Evolutionary conservation across 2,113 vertebrate genomes (phyloP).

Genomic region (Dendrocopos noguchii): DNA sequence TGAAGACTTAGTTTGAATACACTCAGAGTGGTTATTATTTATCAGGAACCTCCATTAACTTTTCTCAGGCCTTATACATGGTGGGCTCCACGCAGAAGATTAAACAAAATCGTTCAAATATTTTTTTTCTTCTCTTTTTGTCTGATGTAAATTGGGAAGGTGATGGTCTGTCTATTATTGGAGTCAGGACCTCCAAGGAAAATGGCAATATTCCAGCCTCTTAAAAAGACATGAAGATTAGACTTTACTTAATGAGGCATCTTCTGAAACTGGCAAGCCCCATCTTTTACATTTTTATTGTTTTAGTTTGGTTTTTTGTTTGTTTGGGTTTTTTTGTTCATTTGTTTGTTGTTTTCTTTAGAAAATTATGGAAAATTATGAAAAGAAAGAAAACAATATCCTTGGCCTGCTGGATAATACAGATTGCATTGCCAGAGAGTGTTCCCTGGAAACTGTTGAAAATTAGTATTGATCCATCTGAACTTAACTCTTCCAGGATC

Average conservation of each 20-base stretch:
- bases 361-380: not conserved
- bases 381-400: not conserved
- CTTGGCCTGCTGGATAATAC: not conserved
- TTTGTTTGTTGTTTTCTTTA: too few species aligned
- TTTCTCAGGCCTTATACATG: not conserved
- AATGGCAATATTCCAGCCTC: not conserved
- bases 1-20: not conserved
- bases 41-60: not conserved
- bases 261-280: not conserved
- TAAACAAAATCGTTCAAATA: rapidly evolving
- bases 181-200: not conserved
- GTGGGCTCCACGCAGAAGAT: not conserved
- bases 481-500: not conserved
- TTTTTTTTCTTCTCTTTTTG: not conserved
- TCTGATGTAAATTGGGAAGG: not conserved
- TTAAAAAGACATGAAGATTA: not conserved
- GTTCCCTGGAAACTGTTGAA: not conserved
- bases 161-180: not conserved
- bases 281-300: not conserved
- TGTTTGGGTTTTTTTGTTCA: too few species aligned
- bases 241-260: not conserved
- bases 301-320: too few species aligned
- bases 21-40: not conserved
- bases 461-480: not conserved
- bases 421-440: not conserved